A percentile compares a stretch with the other conserved stretches of the same genome.
Conservation (phyloP, 2,113 vertebrate species). For the Vulpes vulpes region DNA sequence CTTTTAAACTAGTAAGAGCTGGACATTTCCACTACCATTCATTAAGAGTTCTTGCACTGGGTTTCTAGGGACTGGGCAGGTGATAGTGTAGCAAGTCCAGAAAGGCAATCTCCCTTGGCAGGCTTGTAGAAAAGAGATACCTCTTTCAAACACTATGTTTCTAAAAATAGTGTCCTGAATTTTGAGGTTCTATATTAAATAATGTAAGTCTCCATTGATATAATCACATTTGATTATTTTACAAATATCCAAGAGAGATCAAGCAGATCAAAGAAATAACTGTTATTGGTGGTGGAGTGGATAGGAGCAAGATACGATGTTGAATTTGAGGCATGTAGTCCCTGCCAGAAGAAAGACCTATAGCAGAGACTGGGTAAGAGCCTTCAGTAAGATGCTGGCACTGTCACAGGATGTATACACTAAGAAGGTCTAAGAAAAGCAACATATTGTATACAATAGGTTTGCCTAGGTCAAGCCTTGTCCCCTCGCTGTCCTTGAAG, state of each 20-base stretch:
- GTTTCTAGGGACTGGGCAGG: neutral
- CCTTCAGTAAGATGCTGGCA: neutral
- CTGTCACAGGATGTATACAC: rapidly evolving
- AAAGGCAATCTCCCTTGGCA: neutral
- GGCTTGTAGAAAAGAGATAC: neutral
- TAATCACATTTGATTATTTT: neutral
- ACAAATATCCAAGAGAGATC: neutral
- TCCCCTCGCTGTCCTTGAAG: neutral
- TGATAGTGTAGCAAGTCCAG: neutral
- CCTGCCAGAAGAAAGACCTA: neutral
- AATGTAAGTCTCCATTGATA: neutral
- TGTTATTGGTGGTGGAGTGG: neutral
- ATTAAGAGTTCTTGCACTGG: neutral
- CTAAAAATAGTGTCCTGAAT: neutral
- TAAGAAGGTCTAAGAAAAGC: neutral
- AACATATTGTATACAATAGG: rapidly evolving
- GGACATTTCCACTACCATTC: neutral
- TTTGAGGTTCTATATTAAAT: neutral
- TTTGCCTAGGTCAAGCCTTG: neutral
- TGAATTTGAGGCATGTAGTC: neutral
- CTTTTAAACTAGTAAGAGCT: neutral
- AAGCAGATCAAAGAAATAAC: neutral
- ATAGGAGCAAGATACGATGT: neutral
- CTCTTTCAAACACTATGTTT: neutral
- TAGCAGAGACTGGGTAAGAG: neutral